Evolutionary conservation across 2,797 vertebrate genomes (phyloP).

Genomic region (Etheostoma nigrum): DNA sequence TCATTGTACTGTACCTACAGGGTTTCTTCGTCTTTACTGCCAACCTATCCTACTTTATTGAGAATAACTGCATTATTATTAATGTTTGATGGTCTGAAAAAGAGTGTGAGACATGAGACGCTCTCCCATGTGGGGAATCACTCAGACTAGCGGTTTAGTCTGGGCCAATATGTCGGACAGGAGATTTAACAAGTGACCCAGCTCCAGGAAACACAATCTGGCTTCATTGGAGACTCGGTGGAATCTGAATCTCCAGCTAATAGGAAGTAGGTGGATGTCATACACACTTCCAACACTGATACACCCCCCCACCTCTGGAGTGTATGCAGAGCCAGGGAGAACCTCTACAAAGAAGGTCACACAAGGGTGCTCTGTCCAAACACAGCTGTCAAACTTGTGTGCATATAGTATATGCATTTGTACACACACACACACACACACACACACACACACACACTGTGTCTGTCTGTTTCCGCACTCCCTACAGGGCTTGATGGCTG

Average conservation of each 20-base stretch:
- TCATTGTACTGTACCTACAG: slow-evolving; percentile 30
- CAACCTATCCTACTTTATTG: slow-evolving; percentile 17
- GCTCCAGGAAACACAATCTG: slow-evolving; percentile 57
- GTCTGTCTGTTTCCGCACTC: slow-evolving; percentile 53
- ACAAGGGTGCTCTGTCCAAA: slow-evolving; percentile 81
- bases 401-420: slow-evolving; percentile 32
- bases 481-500: slow-evolving; percentile 48
- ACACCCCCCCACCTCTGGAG: neutral
- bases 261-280: slow-evolving; percentile 50
- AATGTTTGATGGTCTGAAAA: slow-evolving; percentile 37
- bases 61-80: slow-evolving; percentile 33
- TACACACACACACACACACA: neutral
- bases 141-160: slow-evolving; percentile 60
- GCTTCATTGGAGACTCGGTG: slow-evolving; percentile 43
- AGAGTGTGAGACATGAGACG: slow-evolving; percentile 30
- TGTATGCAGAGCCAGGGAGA: slow-evolving; percentile 31
- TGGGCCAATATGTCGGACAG: slow-evolving; percentile 26
- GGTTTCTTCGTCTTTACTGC: neutral
- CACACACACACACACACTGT: slow-evolving; percentile 20
- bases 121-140: slow-evolving; percentile 53
- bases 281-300: neutral
- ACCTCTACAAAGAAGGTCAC: slow-evolving; percentile 70
- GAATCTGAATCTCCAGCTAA: slow-evolving; percentile 50
- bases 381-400: slow-evolving; percentile 77
- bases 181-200: slow-evolving; percentile 31